Evolutionary conservation across 2,797 vertebrate species (phyloP).

Genomic region (Manis crassicaudata): DNA sequence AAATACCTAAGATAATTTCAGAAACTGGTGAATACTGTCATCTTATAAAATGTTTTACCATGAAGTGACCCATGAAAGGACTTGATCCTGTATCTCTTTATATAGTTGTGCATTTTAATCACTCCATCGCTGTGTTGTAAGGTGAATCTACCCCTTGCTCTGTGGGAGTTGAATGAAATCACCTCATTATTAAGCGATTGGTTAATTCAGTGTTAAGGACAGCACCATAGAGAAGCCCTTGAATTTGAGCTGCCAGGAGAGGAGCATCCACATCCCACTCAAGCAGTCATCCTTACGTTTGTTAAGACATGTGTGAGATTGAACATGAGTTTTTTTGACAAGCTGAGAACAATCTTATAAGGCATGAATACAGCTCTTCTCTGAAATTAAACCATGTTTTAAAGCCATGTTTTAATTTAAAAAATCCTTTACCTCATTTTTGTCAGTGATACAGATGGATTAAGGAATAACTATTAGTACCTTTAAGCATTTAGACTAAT

Average conservation of each 20-base stretch:
- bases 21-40: not conserved
- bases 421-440: slow-evolving; percentile 27
- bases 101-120: not conserved
- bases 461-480: not conserved
- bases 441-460: not conserved
- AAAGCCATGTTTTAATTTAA: slow-evolving; percentile 5
- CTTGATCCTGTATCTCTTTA: not conserved
- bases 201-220: not conserved
- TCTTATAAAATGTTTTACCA: not conserved
- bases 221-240: not conserved
- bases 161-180: not conserved
- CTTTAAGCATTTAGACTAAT: not conserved
- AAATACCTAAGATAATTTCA: not conserved
- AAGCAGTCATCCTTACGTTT: not conserved
- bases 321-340: not conserved
- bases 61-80: not conserved
- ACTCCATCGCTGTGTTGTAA: not conserved
- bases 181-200: not conserved
- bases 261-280: not conserved
- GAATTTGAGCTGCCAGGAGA: not conserved
- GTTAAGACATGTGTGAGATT: not conserved
- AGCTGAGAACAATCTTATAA: not conserved
- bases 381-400: not conserved
- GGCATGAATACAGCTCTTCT: not conserved
- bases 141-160: not conserved